A percentile compares a stretch with the other conserved stretches of the same genome.
These are phyloP conservation scores for Sycon ciliatum DNA, from an alignment of 37 sponge, comb jelly and placozoan genomes.

Conservation along the genomic window DNA sequence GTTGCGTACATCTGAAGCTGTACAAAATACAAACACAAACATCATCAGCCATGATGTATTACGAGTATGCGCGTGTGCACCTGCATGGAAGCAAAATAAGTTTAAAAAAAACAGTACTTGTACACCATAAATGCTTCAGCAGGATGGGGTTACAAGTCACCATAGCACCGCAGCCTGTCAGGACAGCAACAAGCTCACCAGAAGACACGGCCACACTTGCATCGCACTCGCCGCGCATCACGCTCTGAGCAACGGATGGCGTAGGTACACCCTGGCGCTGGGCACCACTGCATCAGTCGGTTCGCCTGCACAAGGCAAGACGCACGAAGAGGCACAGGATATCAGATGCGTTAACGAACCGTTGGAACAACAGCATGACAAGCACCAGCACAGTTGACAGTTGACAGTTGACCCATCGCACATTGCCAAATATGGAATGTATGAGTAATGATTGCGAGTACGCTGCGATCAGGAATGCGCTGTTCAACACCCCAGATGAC, in stretches of 20 bases:
- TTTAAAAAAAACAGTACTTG: background rate
- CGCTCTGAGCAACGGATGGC: slow-evolving; percentile 41
- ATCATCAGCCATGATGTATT: slow-evolving; percentile 39
- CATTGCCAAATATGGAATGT: too few relatives aligned
- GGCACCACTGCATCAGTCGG: slow-evolving; percentile 68
- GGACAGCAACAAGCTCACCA: slow-evolving; percentile 41
- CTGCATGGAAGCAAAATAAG: slow-evolving; percentile 26
- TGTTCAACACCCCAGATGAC: too few relatives aligned
- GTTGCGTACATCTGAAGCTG: slow-evolving; percentile 16
- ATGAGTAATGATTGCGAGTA: too few relatives aligned
- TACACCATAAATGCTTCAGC: background rate
- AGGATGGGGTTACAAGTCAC: background rate
- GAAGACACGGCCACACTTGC: slow-evolving; percentile 64
- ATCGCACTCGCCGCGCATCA: slow-evolving; percentile 41
- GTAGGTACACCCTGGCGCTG: slow-evolving; percentile 73
- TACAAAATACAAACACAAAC: background rate
- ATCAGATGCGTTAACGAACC: too few relatives aligned
- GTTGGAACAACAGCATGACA: too few relatives aligned
- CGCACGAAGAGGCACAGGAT: too few relatives aligned
- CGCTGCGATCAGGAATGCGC: too few relatives aligned
- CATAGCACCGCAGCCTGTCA: background rate
- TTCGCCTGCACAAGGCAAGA: too few relatives aligned
- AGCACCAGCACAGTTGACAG: too few relatives aligned
- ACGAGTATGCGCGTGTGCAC: slow-evolving; percentile 48
- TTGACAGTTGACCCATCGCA: too few relatives aligned